phyloP scores from a whole-genome alignment of 2,888 invertebrate species.

The Ornithoptera alexandrae region DNA sequence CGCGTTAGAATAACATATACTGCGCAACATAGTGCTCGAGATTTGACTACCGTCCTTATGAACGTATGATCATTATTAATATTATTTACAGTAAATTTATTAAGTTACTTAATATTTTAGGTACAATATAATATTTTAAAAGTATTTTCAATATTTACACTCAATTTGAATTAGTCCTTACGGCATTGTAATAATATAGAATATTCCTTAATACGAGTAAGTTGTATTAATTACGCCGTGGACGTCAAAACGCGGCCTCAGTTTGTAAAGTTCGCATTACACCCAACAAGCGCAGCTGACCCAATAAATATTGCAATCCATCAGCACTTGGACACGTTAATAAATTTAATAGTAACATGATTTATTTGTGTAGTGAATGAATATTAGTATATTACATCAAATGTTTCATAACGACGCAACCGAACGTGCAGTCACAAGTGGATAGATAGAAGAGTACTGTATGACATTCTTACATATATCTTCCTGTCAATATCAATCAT shows the following conservation, averaged over 20 bases:
- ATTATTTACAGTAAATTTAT: neutral
- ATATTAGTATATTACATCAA: slow-evolving; percentile 27
- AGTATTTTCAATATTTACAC: neutral
- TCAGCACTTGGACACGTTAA: slow-evolving; percentile 60
- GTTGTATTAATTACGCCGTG: slow-evolving; percentile 21
- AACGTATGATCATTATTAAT: neutral
- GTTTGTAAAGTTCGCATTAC: slow-evolving; percentile 55
- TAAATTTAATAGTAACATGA: slow-evolving; percentile 50
- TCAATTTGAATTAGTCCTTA: slow-evolving; percentile 3
- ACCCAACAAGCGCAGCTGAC: slow-evolving; percentile 53
- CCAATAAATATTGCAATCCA: slow-evolving; percentile 56
- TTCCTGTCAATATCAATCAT: neutral
- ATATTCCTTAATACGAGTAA: slow-evolving; percentile 4
- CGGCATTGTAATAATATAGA: slow-evolving; percentile 3
- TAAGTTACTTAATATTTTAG: neutral
- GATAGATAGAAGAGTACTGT: slow-evolving; percentile 2
- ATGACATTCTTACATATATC: slow-evolving; percentile 9
- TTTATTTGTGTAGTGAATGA: slow-evolving; percentile 41
- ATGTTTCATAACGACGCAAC: slow-evolving; percentile 24
- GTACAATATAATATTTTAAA: neutral
- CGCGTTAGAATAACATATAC: no score
- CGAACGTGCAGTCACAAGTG: slow-evolving; percentile 4
- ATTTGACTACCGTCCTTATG: no score
- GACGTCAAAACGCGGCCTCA: slow-evolving; percentile 35
- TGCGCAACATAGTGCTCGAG: no score